A percentile compares a stretch with the other conserved stretches of the same genome.
These are phyloP conservation scores for Melitaea athalia DNA, from an alignment of 2,888 invertebrate species.

Conservation along the genomic window DNA sequence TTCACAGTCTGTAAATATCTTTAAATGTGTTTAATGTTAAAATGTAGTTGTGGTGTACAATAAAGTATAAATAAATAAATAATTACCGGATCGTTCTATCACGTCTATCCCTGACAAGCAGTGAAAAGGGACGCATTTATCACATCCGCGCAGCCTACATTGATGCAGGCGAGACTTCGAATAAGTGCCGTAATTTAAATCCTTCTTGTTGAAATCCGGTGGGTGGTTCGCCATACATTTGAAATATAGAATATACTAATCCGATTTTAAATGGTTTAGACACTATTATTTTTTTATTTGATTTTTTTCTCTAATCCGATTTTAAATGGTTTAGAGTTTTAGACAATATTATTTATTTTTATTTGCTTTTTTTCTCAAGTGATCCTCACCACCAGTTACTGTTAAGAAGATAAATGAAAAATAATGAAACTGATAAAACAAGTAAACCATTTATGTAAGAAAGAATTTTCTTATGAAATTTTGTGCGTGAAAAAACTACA, in stretches of 20 bases:
- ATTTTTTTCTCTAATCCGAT: slow-evolving; percentile 31
- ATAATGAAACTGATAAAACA: too few relatives aligned
- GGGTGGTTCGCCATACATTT: slow-evolving; percentile 61
- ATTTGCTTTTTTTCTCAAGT: not conserved
- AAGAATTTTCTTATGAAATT: too few relatives aligned
- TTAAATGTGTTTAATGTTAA: too few relatives aligned
- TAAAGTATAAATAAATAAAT: too few relatives aligned
- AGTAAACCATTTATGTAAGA: too few relatives aligned
- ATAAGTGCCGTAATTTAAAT: slow-evolving; percentile 71
- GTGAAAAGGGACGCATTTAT: slow-evolving; percentile 72
- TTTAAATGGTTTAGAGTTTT: slow-evolving; percentile 11
- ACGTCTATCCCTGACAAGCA: slow-evolving; percentile 56
- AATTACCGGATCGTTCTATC: slow-evolving; percentile 60
- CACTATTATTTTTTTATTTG: not conserved
- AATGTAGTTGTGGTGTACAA: too few relatives aligned
- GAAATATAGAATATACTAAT: slow-evolving; percentile 46
- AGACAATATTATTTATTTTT: not conserved
- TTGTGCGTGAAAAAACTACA: too few relatives aligned
- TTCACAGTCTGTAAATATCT: too few relatives aligned
- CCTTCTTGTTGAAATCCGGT: slow-evolving; percentile 60
- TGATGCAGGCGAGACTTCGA: slow-evolving; percentile 57
- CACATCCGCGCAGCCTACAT: slow-evolving; percentile 59
- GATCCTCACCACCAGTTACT: too few relatives aligned
- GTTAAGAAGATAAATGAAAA: too few relatives aligned
- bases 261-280: slow-evolving; percentile 29